Percentiles rank a stretch among this genome's conserved stretches.
These are phyloP conservation scores for Hormaphis cornu DNA, from an alignment of 1,140 invertebrate species.

Conservation along the genomic window DNA sequence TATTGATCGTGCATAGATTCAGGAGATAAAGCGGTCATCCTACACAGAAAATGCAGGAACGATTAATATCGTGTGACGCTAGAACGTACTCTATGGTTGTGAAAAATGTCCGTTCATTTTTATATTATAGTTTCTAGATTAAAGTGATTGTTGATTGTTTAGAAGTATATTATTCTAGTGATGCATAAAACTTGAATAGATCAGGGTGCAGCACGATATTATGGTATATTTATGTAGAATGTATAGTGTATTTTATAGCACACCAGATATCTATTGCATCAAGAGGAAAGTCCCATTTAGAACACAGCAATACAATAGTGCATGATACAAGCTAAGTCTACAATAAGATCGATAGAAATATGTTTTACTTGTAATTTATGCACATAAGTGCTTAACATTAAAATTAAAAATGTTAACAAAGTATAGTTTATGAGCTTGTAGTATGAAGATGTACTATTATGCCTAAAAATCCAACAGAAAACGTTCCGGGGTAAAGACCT, in stretches of 20 bases:
- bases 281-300: no score
- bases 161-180: background rate
- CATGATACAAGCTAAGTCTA: no score
- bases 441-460: no score
- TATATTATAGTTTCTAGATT: conserved; percentile 2
- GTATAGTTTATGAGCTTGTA: no score
- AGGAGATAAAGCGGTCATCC: conserved; percentile 22
- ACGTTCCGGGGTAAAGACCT: no score
- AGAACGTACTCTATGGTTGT: conserved; percentile 12
- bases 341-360: no score
- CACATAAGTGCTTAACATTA: no score
- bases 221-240: background rate
- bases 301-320: no score
- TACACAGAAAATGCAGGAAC: conserved; percentile 6
- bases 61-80: background rate
- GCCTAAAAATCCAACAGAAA: no score
- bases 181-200: conserved; percentile 4
- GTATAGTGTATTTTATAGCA: no score
- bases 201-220: background rate
- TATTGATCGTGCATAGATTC: conserved; percentile 22
- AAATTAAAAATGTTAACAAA: no score
- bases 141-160: background rate
- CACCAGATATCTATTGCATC: background rate
- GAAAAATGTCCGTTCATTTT: conserved; percentile 14
- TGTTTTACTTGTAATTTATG: no score